Base-by-base conservation (phyloP, 2,113 vertebrate species). In the Plotosus lineatus region DNA sequence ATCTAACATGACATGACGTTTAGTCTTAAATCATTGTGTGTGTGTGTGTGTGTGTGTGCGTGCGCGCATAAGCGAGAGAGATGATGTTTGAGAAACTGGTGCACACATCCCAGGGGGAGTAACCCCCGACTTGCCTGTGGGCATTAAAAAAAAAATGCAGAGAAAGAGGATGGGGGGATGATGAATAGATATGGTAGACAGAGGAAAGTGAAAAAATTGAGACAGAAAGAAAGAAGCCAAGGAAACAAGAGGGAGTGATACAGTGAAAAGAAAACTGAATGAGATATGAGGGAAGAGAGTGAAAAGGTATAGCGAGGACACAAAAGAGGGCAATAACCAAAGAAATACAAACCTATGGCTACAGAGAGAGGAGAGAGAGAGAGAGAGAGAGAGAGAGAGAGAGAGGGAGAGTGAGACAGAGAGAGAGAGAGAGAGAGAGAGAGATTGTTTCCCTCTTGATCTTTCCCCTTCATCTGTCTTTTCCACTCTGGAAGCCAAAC, bases 41-140 rank as follows among this genome's bases (percentile, higher is more conserved):
- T 46, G 42, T 31, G 76, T 23, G 60, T 12, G 28, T 63, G 56
- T n/a, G 60, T 33, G 36, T 76, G 53, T 76, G 53, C 40, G 3
- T 21, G 50, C 0, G 50, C 17, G 26, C 9, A 42, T 21, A 19
- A 3, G 77, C 23, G 56, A 19, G 28, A 28, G 65, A 17, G 12
- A 60, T 9, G 48, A 66, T 4, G 1, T 40, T 44, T 68, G 85
- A 80, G 75, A 86, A 90, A 86, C 85, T 90, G 87, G 88, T 87
- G 86, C 28, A 56, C 74, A 79, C 78, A 58, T 88, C 84, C 81
- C 83, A 56, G n/a, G 83, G 83, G 80, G 44, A 68, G 77, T n/a
- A 72, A 74, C 78, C 83, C 85, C 55, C 51, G 48, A 33, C 31
- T 58, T 53, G 68, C 80, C 81, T 66, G 15, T 3, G 50, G 40